Conservation (phyloP, 2,797 vertebrate genomes). For the Anguilla pacifica region DNA sequence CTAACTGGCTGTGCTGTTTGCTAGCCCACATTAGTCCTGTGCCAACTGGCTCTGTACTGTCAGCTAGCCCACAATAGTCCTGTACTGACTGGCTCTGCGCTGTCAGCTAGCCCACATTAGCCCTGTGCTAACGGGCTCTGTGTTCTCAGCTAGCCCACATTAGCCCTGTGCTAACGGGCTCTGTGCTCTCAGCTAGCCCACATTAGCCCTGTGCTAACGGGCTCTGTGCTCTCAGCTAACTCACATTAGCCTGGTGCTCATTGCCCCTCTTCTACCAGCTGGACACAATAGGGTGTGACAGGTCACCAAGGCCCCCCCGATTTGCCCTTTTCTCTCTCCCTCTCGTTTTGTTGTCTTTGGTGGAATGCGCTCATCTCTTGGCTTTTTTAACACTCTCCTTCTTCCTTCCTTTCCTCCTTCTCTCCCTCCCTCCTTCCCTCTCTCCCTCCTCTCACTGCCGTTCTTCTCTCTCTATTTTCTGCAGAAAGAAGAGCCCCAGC, state of each 20-base stretch:
- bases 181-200: not conserved
- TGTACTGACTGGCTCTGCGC: too few species aligned
- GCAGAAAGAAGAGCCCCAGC: conserved; percentile 33
- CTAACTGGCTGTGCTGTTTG: too few species aligned
- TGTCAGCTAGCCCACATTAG: too few species aligned
- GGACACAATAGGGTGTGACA: conserved; percentile 2
- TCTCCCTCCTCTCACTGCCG: not conserved
- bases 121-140: too few species aligned
- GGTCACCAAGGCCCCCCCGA: not conserved
- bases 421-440: not conserved
- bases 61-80: too few species aligned
- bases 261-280: not conserved
- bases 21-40: too few species aligned
- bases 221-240: not conserved
- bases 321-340: not conserved
- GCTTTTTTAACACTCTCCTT: not conserved
- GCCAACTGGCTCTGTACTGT: too few species aligned
- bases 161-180: not conserved
- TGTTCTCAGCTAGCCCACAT: not conserved
- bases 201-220: not conserved
- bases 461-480: not conserved
- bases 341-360: not conserved
- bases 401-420: not conserved
- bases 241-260: not conserved
- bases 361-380: not conserved